Percentiles rank a stretch among this genome's conserved stretches.
phyloP scores from a whole-genome alignment of 2,113 vertebrate species.

The Psophia crepitans region DNA sequence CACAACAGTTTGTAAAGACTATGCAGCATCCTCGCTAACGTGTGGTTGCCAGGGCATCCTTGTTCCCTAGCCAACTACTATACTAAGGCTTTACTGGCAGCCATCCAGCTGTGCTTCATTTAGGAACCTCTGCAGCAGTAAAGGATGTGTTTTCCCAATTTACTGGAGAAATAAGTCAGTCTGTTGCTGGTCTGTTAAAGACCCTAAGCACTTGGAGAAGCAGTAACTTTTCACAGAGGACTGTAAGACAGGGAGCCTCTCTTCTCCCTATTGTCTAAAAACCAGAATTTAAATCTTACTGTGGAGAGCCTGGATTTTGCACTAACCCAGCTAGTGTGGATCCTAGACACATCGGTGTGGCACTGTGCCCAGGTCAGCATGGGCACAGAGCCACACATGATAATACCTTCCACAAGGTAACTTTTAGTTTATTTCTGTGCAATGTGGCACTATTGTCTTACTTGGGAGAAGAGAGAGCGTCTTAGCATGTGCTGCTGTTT shows the following conservation, averaged over 20 bases:
- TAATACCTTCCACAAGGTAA: rapidly evolving
- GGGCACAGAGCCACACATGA: not conserved
- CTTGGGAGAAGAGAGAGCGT: not conserved
- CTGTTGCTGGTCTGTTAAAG: not conserved
- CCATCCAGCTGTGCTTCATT: conserved; percentile 24
- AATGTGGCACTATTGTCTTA: not conserved
- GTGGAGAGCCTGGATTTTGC: not conserved
- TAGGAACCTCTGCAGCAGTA: conserved; percentile 6
- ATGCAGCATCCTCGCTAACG: conserved; percentile 30
- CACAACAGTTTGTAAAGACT: conserved; percentile 31
- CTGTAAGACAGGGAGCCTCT: not conserved
- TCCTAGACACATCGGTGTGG: not conserved
- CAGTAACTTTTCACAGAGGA: not conserved
- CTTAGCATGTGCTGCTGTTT: not conserved
- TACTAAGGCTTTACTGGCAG: conserved; percentile 24
- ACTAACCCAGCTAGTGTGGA: not conserved
- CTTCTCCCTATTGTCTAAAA: not conserved
- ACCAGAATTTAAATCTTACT: not conserved
- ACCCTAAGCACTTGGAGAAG: not conserved
- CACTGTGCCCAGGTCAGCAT: not conserved
- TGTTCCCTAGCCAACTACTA: conserved; percentile 37
- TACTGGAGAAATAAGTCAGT: not conserved
- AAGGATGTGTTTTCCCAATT: not conserved
- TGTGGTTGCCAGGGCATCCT: conserved; percentile 56
- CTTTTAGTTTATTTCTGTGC: not conserved